phyloP scores from a whole-genome alignment of 2,797 vertebrate species.

The Urocyon cinereoargenteus region DNA sequence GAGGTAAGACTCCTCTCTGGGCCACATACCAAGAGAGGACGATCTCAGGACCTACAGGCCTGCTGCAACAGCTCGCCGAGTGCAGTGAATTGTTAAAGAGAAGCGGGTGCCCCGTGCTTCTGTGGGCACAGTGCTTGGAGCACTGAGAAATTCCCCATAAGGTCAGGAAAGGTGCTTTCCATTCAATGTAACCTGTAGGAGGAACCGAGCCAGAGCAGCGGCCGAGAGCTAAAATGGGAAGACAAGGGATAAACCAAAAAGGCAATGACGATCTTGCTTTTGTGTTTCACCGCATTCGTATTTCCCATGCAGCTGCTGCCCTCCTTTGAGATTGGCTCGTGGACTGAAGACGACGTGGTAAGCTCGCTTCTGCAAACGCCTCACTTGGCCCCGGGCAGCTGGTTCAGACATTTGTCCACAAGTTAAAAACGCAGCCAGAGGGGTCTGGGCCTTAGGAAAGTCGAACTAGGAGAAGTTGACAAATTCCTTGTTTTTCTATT shows the following conservation, averaged over 20 bases:
- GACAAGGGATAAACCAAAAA: conserved; percentile 46
- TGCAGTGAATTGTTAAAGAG: not conserved
- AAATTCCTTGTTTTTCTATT: conserved; percentile 20
- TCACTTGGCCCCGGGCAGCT: not conserved
- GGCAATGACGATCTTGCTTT: conserved; percentile 66
- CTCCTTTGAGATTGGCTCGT: conserved; percentile 95
- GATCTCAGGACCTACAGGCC: not conserved
- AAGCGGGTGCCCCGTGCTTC: not conserved
- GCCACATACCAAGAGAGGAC: not conserved
- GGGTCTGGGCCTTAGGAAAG: not conserved
- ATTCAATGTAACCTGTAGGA: conserved; percentile 38
- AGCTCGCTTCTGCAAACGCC: conserved; percentile 85
- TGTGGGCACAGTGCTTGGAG: not conserved
- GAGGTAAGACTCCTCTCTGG: not conserved
- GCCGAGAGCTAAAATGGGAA: conserved; percentile 40
- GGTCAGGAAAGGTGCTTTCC: not conserved
- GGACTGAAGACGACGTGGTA: conserved; percentile 99
- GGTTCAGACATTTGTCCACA: not conserved
- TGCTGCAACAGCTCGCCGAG: not conserved
- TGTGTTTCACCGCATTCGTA: conserved; percentile 81
- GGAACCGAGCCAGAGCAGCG: not conserved
- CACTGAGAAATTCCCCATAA: conserved; percentile 21
- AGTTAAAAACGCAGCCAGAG: not conserved
- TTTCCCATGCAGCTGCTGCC: conserved; percentile 94
- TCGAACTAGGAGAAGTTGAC: not conserved